These are phyloP conservation scores for Characodon lateralis DNA, from an alignment of 2,797 vertebrate genomes.

Conservation along the genomic window DNA sequence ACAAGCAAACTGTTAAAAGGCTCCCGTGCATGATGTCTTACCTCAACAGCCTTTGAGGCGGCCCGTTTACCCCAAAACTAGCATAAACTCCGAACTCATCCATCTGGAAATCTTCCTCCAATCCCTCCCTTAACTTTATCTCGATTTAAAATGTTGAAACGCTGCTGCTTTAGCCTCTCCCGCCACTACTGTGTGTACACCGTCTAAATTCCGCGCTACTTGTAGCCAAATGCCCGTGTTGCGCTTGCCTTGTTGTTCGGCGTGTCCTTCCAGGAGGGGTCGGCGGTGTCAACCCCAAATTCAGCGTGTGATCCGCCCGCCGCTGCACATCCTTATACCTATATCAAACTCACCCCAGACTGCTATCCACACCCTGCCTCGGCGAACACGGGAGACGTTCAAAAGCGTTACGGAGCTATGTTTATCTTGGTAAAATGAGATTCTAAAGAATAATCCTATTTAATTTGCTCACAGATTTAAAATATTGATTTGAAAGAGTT, in stretches of 20 bases:
- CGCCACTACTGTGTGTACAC: slow-evolving; percentile 48
- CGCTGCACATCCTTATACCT: rapidly evolving
- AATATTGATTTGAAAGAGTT: background rate
- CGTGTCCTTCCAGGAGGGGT: background rate
- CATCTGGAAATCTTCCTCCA: slow-evolving; percentile 59
- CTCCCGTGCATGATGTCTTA: slow-evolving; percentile 37
- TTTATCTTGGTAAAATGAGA: background rate
- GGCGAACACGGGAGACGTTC: slow-evolving; percentile 38
- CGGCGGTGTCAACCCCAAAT: rapidly evolving
- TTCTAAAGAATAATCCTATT: background rate
- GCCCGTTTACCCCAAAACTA: slow-evolving; percentile 71
- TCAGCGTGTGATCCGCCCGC: background rate
- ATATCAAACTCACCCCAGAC: background rate
- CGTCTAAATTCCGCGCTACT: slow-evolving; percentile 49
- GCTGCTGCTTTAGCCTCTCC: slow-evolving; percentile 38
- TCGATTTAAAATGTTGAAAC: background rate
- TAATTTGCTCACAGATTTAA: background rate
- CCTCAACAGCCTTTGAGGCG: slow-evolving; percentile 76
- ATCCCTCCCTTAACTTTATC: background rate
- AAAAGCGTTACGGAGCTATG: slow-evolving; percentile 1
- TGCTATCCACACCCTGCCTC: background rate
- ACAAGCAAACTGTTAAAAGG: background rate
- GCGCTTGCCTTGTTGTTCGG: slow-evolving; percentile 21
- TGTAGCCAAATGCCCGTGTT: background rate
- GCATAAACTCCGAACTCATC: slow-evolving; percentile 78